These are phyloP conservation scores for Garrulus glandarius DNA, from an alignment of 2,797 vertebrate species.

Conservation along the genomic window DNA sequence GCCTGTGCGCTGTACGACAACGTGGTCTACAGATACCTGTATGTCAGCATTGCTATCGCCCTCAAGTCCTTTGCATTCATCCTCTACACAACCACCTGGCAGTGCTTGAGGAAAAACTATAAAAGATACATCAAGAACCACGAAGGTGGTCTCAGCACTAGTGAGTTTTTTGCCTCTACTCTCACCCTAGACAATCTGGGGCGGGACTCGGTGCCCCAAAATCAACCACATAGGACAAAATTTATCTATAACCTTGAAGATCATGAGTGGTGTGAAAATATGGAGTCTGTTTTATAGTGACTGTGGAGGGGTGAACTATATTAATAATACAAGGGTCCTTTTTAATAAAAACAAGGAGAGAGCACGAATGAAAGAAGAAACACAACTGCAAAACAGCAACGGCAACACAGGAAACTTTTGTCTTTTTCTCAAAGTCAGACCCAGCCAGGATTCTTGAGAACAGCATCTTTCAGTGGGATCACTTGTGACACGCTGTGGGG, in stretches of 20 bases:
- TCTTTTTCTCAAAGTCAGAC: constrained; percentile 63
- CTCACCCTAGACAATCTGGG: constrained; percentile 93
- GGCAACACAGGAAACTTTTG: constrained; percentile 44
- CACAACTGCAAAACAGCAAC: not conserved
- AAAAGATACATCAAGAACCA: constrained; percentile 93
- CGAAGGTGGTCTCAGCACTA: constrained; percentile 86
- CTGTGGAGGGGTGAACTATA: constrained; percentile 52
- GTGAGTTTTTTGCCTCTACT: constrained; percentile 94
- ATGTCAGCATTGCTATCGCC: constrained; percentile 94
- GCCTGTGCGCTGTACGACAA: constrained; percentile 95
- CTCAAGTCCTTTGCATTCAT: constrained; percentile 93
- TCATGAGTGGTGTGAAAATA: constrained; percentile 97
- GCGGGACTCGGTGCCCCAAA: constrained; percentile 84
- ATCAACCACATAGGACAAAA: constrained; percentile 89
- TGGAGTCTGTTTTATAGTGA: constrained; percentile 98
- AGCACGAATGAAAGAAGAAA: constrained; percentile 1
- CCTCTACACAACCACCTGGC: constrained; percentile 94
- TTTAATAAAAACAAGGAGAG: constrained; percentile 63
- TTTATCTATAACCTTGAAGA: constrained; percentile 99
- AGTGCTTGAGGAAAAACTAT: constrained; percentile 94
- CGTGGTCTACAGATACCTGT: constrained; percentile 89
- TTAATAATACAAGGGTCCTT: constrained; percentile 69
- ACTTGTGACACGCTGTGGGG: not conserved
- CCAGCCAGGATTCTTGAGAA: constrained; percentile 50
- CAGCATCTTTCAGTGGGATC: constrained; percentile 21